Conservation (phyloP, 2,113 vertebrate species). For the Oceanodroma tethys region DNA sequence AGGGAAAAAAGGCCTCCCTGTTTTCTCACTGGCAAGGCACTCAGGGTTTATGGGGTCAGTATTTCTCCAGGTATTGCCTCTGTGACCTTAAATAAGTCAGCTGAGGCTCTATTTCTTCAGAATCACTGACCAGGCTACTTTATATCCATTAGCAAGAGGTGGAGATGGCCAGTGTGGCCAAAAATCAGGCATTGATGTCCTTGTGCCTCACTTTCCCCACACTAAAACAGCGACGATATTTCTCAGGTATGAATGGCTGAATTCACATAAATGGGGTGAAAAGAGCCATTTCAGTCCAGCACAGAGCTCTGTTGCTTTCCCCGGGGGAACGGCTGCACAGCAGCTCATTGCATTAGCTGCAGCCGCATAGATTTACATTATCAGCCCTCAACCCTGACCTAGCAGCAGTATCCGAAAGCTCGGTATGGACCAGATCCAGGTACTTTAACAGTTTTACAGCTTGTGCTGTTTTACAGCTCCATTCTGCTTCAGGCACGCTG, state of each 20-base stretch:
- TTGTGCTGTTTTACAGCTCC: not conserved
- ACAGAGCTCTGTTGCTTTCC: not conserved
- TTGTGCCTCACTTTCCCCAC: not conserved
- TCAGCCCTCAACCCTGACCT: not conserved
- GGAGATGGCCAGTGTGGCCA: not conserved
- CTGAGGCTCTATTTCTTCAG: not conserved
- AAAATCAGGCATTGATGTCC: not conserved
- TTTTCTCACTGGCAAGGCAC: not conserved
- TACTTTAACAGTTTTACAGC: slow-evolving; percentile 2
- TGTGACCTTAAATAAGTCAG: not conserved
- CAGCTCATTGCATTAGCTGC: not conserved
- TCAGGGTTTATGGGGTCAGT: not conserved
- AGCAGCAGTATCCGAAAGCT: not conserved
- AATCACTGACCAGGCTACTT: not conserved
- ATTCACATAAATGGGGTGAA: not conserved
- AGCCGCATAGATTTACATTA: not conserved
- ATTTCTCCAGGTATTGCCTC: not conserved
- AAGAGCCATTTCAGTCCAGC: not conserved
- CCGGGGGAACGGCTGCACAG: not conserved
- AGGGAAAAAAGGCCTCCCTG: not conserved
- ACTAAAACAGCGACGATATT: not conserved
- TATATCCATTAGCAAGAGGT: not conserved
- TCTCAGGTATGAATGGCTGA: not conserved
- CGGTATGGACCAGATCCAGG: not conserved
- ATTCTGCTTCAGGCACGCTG: not conserved